Evolutionary conservation across 2,888 invertebrate species (phyloP).

Genomic region (Bedellia somnulentella): DNA sequence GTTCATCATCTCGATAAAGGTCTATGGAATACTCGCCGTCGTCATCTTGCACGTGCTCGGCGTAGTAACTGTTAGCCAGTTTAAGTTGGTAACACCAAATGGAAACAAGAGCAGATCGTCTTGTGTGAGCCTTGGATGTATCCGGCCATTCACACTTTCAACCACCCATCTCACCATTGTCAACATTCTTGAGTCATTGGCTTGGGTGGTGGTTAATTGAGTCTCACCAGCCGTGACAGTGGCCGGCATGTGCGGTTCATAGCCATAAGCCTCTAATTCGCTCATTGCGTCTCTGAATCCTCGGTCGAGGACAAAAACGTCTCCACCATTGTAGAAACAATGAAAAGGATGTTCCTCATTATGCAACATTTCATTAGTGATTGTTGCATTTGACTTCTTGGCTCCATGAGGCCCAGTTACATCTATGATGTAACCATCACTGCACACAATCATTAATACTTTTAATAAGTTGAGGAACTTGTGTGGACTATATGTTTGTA

Average conservation of each 20-base stretch:
- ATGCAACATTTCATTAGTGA: constrained; percentile 1
- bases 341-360: background rate
- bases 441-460: constrained; percentile 7
- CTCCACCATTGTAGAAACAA: constrained; percentile 4
- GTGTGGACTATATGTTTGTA: constrained; percentile 4
- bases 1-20: no score
- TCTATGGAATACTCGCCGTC: no score
- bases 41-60: no score
- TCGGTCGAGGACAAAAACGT: constrained; percentile 11
- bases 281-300: constrained; percentile 9
- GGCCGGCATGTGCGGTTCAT: constrained; percentile 7
- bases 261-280: constrained; percentile 7
- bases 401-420: no score
- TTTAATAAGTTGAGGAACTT: constrained; percentile 7
- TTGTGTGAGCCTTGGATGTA: no score
- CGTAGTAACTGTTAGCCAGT: no score
- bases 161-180: constrained; percentile 9
- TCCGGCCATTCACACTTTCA: constrained; percentile 7
- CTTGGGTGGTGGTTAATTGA: constrained; percentile 8
- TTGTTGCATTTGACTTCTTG: constrained; percentile 5
- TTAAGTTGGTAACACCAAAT: no score
- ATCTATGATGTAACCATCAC: no score
- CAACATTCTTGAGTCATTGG: constrained; percentile 8
- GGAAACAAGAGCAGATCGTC: no score
- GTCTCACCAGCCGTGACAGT: constrained; percentile 6